Percentiles rank a stretch among this genome's conserved stretches.
Evolutionary conservation across 2,888 invertebrate species (phyloP).

Genomic region (Mimas tiliae): DNA sequence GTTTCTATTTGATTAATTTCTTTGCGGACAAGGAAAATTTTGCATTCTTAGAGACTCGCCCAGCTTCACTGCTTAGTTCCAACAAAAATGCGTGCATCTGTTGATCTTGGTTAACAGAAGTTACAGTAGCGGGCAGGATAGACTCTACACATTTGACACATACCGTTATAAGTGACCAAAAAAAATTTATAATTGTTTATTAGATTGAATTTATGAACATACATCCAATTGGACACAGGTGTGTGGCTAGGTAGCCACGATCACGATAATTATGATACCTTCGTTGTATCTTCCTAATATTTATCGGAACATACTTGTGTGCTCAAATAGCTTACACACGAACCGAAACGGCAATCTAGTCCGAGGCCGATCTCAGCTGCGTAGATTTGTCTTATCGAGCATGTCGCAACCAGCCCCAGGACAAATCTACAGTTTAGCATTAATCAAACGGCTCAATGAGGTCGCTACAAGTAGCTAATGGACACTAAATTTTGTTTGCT

Average conservation of each 20-base stretch:
- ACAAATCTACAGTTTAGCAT: constrained; percentile 48
- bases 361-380: constrained; percentile 60
- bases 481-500: constrained; percentile 29
- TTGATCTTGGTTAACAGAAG: too few species aligned
- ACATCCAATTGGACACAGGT: neutral
- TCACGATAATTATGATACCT: neutral
- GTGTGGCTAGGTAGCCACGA: too few species aligned
- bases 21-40: too few species aligned
- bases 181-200: too few species aligned
- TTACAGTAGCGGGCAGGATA: too few species aligned
- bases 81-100: too few species aligned
- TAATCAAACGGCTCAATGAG: constrained; percentile 51
- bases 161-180: neutral
- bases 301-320: constrained; percentile 3
- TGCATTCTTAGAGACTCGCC: too few species aligned
- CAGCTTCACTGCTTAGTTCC: too few species aligned
- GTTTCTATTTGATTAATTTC: too few species aligned
- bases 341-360: constrained; percentile 57
- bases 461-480: constrained; percentile 38
- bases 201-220: neutral
- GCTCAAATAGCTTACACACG: constrained; percentile 66
- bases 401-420: constrained; percentile 62
- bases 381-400: constrained; percentile 56
- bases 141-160: too few species aligned
- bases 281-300: constrained; percentile 5